Conservation (phyloP, 30 jellyfish, hydroid and myxozoan genomes). For the Clytia hemisphaerica region DNA sequence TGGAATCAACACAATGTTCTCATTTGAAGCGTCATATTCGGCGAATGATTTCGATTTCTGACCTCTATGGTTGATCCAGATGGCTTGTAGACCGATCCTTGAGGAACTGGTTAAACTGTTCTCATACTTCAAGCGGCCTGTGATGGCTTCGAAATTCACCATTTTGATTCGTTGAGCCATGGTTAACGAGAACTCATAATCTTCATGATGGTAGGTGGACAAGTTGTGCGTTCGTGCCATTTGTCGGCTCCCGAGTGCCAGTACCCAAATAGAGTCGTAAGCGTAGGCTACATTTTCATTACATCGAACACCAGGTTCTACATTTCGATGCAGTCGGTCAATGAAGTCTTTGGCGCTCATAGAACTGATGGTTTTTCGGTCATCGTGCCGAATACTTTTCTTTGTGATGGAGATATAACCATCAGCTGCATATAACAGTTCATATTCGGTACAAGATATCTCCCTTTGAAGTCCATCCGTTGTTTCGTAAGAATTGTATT, state of each 20-base stretch:
- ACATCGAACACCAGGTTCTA: slow-evolving; percentile 19
- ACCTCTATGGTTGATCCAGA: neutral
- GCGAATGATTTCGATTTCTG: neutral
- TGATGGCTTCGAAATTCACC: slow-evolving; percentile 2
- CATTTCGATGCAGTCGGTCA: neutral
- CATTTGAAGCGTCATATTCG: neutral
- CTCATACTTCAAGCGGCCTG: slow-evolving; percentile 1
- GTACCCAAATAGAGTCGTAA: slow-evolving; percentile 29
- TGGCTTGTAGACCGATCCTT: slow-evolving; percentile 20
- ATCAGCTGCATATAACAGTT: slow-evolving; percentile 16
- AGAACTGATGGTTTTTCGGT: slow-evolving; percentile 5
- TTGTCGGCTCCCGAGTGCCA: neutral
- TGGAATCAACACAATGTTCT: neutral
- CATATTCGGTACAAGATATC: slow-evolving; percentile 14
- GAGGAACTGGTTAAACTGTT: neutral
- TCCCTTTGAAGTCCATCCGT: neutral
- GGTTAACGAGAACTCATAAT: neutral
- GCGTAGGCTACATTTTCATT: slow-evolving; percentile 27
- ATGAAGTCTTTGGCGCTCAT: slow-evolving; percentile 1
- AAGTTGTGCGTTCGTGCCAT: neutral
- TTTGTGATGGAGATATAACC: slow-evolving; percentile 25
- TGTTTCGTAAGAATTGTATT: neutral
- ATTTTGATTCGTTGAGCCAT: neutral
- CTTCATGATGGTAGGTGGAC: neutral
- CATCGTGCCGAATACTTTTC: slow-evolving; percentile 21